Conservation (phyloP, 2,797 vertebrate species). For the Limosa lapponica region DNA sequence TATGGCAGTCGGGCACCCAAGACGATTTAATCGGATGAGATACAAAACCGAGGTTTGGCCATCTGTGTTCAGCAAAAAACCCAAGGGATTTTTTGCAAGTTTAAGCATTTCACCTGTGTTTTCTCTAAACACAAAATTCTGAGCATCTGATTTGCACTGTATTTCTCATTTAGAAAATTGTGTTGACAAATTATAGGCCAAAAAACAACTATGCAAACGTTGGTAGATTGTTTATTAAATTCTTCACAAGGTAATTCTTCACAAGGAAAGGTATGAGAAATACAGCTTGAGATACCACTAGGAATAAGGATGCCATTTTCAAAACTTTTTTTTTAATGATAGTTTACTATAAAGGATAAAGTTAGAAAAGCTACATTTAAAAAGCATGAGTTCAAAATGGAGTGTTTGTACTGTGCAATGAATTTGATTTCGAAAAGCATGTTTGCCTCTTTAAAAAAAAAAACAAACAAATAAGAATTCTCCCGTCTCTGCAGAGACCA, state of each 20-base stretch:
- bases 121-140: not conserved
- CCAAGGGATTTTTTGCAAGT: not conserved
- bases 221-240: not conserved
- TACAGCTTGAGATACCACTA: not conserved
- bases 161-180: not conserved
- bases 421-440: not conserved
- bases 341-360: not conserved
- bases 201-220: not conserved
- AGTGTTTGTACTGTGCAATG: not conserved
- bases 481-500: not conserved
- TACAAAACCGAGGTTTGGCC: not conserved
- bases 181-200: not conserved
- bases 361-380: not conserved
- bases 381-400: not conserved
- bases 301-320: not conserved
- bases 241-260: not conserved
- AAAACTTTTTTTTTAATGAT: not conserved
- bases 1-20: not conserved
- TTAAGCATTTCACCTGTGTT: not conserved
- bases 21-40: not conserved
- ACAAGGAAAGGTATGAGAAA: not conserved
- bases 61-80: not conserved
- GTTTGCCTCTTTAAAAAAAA: not conserved
- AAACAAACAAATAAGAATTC: not conserved
- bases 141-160: not conserved